phyloP scores from a whole-genome alignment of 2,888 invertebrate genomes.

The Hipparchia semele region DNA sequence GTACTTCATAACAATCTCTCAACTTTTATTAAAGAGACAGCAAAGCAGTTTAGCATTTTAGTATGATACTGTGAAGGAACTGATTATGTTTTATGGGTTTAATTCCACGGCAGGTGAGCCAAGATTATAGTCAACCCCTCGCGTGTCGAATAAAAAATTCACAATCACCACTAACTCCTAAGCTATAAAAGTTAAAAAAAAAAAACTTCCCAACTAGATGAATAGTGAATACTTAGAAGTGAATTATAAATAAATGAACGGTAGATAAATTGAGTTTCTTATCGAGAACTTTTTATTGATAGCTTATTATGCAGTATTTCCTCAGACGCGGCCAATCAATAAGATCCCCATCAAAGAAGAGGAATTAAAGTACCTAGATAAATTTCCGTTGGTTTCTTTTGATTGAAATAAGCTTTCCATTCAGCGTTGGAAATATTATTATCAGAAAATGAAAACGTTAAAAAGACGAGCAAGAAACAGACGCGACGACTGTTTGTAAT shows the following conservation, averaged over 20 bases:
- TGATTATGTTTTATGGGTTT: too few relatives aligned
- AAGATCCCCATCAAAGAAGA: conserved; percentile 15
- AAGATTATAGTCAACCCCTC: too few relatives aligned
- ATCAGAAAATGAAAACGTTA: conserved; percentile 5
- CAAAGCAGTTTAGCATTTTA: too few relatives aligned
- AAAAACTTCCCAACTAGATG: not conserved
- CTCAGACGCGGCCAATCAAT: conserved; percentile 6
- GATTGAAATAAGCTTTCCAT: not conserved
- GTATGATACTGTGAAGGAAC: too few relatives aligned
- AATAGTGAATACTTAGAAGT: conserved; percentile 1
- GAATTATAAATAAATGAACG: conserved; percentile 10
- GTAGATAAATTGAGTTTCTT: conserved; percentile 1
- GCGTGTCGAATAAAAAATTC: too few relatives aligned
- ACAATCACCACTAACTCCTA: not conserved
- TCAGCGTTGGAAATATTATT: conserved; percentile 8
- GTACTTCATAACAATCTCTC: too few relatives aligned
- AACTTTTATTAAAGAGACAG: too few relatives aligned
- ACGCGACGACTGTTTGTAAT: not conserved
- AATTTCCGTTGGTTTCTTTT: not conserved
- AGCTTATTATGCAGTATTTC: conserved; percentile 15
- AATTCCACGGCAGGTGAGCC: too few relatives aligned
- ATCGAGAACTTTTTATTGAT: conserved; percentile 4
- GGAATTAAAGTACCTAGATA: conserved; percentile 4
- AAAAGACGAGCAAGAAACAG: not conserved
- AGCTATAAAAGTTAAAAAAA: not conserved